These are phyloP conservation scores for Oncorhynchus keta DNA, from an alignment of 2,113 vertebrate genomes.

Conservation along the genomic window DNA sequence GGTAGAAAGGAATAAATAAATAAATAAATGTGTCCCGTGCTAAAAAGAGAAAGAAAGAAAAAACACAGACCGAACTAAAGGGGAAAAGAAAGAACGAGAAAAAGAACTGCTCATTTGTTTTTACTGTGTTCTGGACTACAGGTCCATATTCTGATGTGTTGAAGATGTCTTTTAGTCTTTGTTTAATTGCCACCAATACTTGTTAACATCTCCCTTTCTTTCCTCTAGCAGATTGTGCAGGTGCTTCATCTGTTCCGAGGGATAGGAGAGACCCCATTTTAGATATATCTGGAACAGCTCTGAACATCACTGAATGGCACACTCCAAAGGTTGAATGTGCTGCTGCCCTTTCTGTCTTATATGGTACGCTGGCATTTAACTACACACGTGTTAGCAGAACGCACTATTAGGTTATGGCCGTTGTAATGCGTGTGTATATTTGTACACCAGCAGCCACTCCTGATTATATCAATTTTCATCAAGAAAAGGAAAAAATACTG, in stretches of 20 bases:
- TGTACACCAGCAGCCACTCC: conserved; percentile 28
- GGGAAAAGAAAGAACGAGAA: background rate
- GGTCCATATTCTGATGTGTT: background rate
- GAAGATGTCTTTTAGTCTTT: background rate
- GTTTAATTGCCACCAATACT: no score
- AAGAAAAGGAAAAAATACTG: conserved; percentile 19
- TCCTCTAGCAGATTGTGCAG: conserved; percentile 12
- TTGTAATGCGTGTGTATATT: conserved; percentile 47
- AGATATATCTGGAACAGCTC: conserved; percentile 72
- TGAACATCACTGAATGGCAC: conserved; percentile 78
- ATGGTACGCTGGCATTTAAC: conserved; percentile 85
- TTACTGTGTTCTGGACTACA: no score
- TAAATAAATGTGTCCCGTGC: background rate
- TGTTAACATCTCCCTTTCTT: conserved; percentile 17
- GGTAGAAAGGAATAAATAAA: background rate
- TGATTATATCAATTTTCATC: conserved; percentile 35
- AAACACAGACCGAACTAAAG: background rate
- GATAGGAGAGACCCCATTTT: conserved; percentile 71
- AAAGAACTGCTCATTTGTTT: background rate
- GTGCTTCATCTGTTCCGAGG: conserved; percentile 51
- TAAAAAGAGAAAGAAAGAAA: conserved; percentile 13
- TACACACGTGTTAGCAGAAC: conserved; percentile 79
- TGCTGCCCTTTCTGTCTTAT: conserved; percentile 81
- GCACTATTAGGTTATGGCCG: conserved; percentile 71
- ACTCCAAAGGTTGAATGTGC: conserved; percentile 80